Evolutionary conservation across 2,888 invertebrate species (phyloP).

Genomic region (Agonopterix alstromeriana): DNA sequence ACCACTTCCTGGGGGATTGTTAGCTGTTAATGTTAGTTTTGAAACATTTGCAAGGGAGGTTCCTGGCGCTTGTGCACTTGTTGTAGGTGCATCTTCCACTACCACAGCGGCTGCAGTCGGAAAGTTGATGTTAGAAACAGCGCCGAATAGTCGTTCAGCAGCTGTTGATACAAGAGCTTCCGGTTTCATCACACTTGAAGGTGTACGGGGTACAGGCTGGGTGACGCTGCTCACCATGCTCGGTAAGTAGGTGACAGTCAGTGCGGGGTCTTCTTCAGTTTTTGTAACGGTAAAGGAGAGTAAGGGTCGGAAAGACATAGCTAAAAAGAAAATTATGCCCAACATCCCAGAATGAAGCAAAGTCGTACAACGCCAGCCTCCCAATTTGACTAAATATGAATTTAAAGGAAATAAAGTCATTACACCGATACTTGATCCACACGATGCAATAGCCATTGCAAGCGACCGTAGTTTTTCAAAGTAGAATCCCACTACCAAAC

Average conservation of each 20-base stretch:
- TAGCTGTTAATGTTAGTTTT: constrained; percentile 42
- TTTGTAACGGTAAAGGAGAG: constrained; percentile 48
- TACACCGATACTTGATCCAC: constrained; percentile 58
- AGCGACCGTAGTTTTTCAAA: constrained; percentile 56
- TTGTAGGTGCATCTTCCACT: not conserved
- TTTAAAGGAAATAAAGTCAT: constrained; percentile 52
- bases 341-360: constrained; percentile 55
- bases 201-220: constrained; percentile 25
- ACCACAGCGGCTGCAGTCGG: constrained; percentile 26
- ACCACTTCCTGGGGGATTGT: constrained; percentile 30
- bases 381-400: constrained; percentile 36
- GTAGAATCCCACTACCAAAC: constrained; percentile 61
- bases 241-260: constrained; percentile 60
- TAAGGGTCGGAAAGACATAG: constrained; percentile 55
- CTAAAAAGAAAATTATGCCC: constrained; percentile 46
- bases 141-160: constrained; percentile 34
- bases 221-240: constrained; percentile 36
- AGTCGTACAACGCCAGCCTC: constrained; percentile 52
- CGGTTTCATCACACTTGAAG: constrained; percentile 3
- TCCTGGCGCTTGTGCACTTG: constrained; percentile 25
- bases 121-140: constrained; percentile 31
- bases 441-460: constrained; percentile 46
- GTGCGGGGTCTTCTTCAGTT: constrained; percentile 44
- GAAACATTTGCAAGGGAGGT: constrained; percentile 41
- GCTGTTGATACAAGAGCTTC: constrained; percentile 27